phyloP scores from a whole-genome alignment of 2,888 invertebrate species.

The Ormyrus nitidulus region DNA sequence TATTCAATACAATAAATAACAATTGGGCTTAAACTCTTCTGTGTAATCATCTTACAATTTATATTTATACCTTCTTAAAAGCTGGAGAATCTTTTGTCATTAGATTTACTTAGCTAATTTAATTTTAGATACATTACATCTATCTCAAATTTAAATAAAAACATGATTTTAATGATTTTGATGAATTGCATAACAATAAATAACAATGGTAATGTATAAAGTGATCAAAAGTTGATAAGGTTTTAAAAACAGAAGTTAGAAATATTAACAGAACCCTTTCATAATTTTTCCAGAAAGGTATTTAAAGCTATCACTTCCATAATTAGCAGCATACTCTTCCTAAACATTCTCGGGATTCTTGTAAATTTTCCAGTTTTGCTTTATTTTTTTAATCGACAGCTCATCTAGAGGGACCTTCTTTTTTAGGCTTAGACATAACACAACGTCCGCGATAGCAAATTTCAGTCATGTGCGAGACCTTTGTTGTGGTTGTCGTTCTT shows the following conservation, averaged over 20 bases:
- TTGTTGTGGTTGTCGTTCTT: slow-evolving; percentile 88
- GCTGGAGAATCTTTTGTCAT: not conserved
- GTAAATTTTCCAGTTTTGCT: slow-evolving; percentile 3
- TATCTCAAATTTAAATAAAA: not conserved
- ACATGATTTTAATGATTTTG: slow-evolving; percentile 19
- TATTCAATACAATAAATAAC: slow-evolving; percentile 32
- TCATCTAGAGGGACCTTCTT: slow-evolving; percentile 68
- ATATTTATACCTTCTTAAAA: slow-evolving; percentile 4
- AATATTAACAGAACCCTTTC: not conserved
- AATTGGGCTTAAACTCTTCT: slow-evolving; percentile 7
- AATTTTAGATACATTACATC: not conserved
- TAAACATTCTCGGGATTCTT: slow-evolving; percentile 4
- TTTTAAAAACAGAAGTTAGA: not conserved
- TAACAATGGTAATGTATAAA: not conserved
- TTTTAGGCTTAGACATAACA: slow-evolving; percentile 79
- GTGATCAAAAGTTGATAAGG: not conserved
- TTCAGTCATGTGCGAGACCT: slow-evolving; percentile 90
- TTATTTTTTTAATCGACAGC: slow-evolving; percentile 20
- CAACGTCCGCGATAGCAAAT: slow-evolving; percentile 92
- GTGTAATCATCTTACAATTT: too few relatives aligned
- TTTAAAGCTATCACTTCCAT: not conserved
- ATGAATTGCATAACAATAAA: slow-evolving; percentile 42
- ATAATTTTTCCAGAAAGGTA: not conserved
- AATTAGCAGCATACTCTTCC: not conserved
- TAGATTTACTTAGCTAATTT: slow-evolving; percentile 1